Evolutionary conservation across 1,140 invertebrate species (phyloP).

Genomic region (Pseudomyrmex sp.): DNA sequence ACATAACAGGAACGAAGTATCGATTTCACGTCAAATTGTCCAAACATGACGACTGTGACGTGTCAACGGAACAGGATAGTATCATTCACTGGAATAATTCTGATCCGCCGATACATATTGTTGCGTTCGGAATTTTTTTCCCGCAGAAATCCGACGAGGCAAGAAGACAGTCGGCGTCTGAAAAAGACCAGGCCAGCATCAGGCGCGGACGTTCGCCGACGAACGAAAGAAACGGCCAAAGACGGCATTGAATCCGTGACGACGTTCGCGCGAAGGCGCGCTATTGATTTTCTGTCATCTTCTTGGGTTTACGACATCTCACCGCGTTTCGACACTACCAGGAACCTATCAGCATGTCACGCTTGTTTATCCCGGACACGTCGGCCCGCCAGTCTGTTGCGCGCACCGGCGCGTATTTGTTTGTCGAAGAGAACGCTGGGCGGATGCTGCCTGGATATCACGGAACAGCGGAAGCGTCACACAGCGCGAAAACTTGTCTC

Average conservation of each 20-base stretch:
- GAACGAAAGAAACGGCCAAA: slow-evolving; percentile 61
- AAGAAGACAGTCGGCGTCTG: slow-evolving; percentile 75
- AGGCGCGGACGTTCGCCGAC: background rate
- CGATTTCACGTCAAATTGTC: slow-evolving; percentile 65
- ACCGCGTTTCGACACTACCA: slow-evolving; percentile 83
- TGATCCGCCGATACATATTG: slow-evolving; percentile 78
- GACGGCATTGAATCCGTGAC: slow-evolving; percentile 6
- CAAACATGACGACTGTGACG: slow-evolving; percentile 73
- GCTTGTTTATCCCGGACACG: slow-evolving; percentile 64
- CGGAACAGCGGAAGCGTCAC: slow-evolving; percentile 45
- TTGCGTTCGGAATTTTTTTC: slow-evolving; percentile 66
- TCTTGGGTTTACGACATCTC: slow-evolving; percentile 84
- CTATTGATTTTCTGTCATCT: slow-evolving; percentile 85
- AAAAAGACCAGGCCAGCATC: slow-evolving; percentile 82
- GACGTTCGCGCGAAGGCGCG: slow-evolving; percentile 68
- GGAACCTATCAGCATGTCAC: slow-evolving; percentile 80
- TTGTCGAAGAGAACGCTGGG: slow-evolving; percentile 35
- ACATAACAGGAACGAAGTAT: slow-evolving; percentile 19
- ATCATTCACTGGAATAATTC: slow-evolving; percentile 70
- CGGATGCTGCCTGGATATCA: slow-evolving; percentile 68
- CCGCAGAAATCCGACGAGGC: slow-evolving; percentile 43
- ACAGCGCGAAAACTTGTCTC: slow-evolving; percentile 9
- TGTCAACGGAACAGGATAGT: slow-evolving; percentile 81
- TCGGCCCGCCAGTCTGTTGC: slow-evolving; percentile 4
- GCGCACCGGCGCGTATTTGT: slow-evolving; percentile 50